phyloP scores from a whole-genome alignment of 2,888 invertebrate species.

The Platerodrilus igneus region DNA sequence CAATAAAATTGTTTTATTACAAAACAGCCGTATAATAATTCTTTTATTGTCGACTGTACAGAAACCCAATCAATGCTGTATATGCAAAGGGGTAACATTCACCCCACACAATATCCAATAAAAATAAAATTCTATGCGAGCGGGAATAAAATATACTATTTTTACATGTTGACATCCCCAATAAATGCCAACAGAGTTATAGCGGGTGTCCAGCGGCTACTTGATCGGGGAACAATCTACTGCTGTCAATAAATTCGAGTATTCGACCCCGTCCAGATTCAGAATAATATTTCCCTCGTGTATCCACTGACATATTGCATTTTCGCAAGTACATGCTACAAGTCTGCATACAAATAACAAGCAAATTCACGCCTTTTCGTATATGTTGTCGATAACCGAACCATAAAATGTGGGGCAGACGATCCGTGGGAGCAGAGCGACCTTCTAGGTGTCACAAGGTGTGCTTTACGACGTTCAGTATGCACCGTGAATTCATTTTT shows the following conservation, averaged over 20 bases:
- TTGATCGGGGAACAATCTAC: conserved; percentile 48
- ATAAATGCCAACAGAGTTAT: conserved; percentile 41
- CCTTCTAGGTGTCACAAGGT: conserved; percentile 40
- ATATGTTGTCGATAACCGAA: conserved; percentile 31
- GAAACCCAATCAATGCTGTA: too few species aligned
- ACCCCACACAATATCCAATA: conserved; percentile 30
- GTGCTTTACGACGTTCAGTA: conserved; percentile 40
- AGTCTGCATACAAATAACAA: conserved; percentile 39
- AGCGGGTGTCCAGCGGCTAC: conserved; percentile 45
- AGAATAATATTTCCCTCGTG: conserved; percentile 48
- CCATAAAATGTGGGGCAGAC: conserved; percentile 41
- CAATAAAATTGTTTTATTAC: too few species aligned
- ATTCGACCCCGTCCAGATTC: too few species aligned
- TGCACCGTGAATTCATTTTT: conserved; percentile 42
- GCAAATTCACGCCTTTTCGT: conserved; percentile 31
- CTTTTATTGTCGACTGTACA: too few species aligned
- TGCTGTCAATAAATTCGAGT: conserved; percentile 49
- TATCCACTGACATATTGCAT: conserved; percentile 44
- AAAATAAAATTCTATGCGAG: conserved; percentile 30
- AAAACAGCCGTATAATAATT: too few species aligned
- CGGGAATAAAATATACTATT: conserved; percentile 29
- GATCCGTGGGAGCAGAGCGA: conserved; percentile 39
- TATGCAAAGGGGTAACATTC: conserved; percentile 15
- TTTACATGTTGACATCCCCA: conserved; percentile 37
- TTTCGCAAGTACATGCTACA: conserved; percentile 38